These are phyloP conservation scores for Xyrichtys novacula DNA, from an alignment of 2,797 vertebrate species.

Conservation along the genomic window DNA sequence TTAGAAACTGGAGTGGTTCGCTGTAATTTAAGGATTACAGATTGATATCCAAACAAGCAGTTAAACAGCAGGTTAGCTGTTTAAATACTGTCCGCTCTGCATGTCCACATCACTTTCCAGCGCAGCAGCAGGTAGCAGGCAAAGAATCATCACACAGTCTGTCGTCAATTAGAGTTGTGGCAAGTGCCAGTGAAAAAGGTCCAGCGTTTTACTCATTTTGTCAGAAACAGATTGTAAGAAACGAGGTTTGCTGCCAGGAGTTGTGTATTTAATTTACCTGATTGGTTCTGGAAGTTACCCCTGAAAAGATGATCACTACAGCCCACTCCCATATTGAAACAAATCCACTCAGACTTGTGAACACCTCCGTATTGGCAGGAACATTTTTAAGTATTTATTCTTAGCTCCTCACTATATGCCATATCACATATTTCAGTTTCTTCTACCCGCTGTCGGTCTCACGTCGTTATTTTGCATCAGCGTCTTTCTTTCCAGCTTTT, in stretches of 20 bases:
- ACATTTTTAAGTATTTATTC: not conserved
- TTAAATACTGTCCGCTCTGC: not conserved
- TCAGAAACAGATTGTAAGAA: not conserved
- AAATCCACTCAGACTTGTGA: not conserved
- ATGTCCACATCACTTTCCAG: not conserved
- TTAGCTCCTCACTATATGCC: not conserved
- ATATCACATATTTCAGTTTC: not conserved
- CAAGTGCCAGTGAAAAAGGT: conserved; percentile 3
- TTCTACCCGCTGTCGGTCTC: not conserved
- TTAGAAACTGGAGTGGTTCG: too few species aligned
- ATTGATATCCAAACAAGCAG: not conserved
- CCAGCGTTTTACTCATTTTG: not conserved
- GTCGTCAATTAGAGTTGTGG: conserved; percentile 19
- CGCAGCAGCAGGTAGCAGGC: not conserved
- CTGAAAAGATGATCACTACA: not conserved
- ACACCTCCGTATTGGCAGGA: conserved; percentile 7
- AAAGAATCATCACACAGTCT: not conserved
- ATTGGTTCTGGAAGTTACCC: not conserved
- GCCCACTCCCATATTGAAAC: not conserved
- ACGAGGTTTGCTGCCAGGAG: not conserved
- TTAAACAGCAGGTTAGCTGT: not conserved
- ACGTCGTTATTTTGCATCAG: conserved; percentile 1
- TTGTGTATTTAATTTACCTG: not conserved
- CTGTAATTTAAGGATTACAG: not conserved
- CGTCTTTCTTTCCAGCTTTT: conserved; percentile 15